Base-by-base conservation (phyloP, 2,797 vertebrate genomes). In the Mycteria americana region DNA sequence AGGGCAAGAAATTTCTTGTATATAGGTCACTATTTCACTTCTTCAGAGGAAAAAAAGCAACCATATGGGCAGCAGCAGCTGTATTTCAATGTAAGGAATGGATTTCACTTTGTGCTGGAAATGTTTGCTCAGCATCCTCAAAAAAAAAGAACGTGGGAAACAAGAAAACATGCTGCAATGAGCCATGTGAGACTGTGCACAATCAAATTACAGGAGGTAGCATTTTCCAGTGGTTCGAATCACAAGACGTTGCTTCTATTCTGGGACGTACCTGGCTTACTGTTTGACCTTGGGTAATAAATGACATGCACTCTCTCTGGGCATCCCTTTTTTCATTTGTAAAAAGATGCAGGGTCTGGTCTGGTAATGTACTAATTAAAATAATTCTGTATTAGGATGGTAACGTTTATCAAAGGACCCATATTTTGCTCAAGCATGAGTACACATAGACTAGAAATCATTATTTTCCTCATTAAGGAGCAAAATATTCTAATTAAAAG, bases 161-260 rank as follows among this genome's bases (percentile, higher is more conserved):
- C 46, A 94, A 81, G 82, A 78, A 96, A 96, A 94, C 89, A 89
- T 31, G 72, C 92, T 86, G 96, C 94, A 95, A 14, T 65, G 84
- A 96, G 73, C 89, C 91, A 89, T 63, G 94, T 92, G 91, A 97
- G 92, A 46, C 68, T 25, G 78, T 85, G 93, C 92, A 97, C 94
- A 95, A 96, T 95, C 93, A 96, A 94, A 94, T 96, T 96, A 96
- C 92, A 95, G 85, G 92, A 97, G 93, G 92, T 76, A 95, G 94
- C 86, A 41, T 89, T 97, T 96, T 96, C 84, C 87, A 89, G 86
- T 13, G 13, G 84, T 92, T 93, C 2, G 0, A 93, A 92, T 96
- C 94, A 97, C 93, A 96, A 96, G 93, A 95, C 27, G 3, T 63
- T 81, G 89, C 63, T 97, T 81, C 96, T 96, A 96, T 97, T 97